Evolutionary conservation across 2,797 vertebrate genomes (phyloP).

Genomic region (Brachymystax lenok): DNA sequence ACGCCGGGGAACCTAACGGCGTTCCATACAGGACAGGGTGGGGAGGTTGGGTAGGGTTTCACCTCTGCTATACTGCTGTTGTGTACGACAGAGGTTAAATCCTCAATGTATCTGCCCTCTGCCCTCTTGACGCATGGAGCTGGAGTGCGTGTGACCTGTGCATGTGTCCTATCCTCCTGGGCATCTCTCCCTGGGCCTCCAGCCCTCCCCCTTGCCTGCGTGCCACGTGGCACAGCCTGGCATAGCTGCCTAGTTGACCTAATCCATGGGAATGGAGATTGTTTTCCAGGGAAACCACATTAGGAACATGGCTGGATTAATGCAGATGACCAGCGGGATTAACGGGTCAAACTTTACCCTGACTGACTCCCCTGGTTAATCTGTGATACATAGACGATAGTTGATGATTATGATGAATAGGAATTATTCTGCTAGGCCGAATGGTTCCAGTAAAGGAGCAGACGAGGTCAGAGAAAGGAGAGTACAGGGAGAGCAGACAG

Average conservation of each 20-base stretch:
- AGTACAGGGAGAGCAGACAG: not conserved
- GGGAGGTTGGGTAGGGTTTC: no score
- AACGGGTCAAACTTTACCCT: not conserved
- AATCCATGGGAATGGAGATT: not conserved
- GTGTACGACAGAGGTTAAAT: no score
- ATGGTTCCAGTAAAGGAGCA: not conserved
- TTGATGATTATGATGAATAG: not conserved
- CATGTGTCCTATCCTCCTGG: not conserved
- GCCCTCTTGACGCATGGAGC: no score
- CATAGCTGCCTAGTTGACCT: not conserved
- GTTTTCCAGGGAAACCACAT: slow-evolving; percentile 3
- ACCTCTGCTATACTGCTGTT: no score
- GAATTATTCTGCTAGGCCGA: not conserved
- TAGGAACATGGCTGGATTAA: not conserved
- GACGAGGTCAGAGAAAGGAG: not conserved
- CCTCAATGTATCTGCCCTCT: not conserved
- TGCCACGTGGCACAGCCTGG: not conserved
- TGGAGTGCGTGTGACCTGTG: no score
- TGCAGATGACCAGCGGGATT: not conserved
- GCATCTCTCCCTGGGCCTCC: not conserved
- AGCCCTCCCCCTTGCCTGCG: not conserved
- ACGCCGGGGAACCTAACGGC: no score
- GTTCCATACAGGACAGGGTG: no score
- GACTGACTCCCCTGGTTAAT: not conserved
- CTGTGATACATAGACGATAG: not conserved